Conservation (phyloP, 1,140 invertebrate species). For the Euwallacea fornicatus region DNA sequence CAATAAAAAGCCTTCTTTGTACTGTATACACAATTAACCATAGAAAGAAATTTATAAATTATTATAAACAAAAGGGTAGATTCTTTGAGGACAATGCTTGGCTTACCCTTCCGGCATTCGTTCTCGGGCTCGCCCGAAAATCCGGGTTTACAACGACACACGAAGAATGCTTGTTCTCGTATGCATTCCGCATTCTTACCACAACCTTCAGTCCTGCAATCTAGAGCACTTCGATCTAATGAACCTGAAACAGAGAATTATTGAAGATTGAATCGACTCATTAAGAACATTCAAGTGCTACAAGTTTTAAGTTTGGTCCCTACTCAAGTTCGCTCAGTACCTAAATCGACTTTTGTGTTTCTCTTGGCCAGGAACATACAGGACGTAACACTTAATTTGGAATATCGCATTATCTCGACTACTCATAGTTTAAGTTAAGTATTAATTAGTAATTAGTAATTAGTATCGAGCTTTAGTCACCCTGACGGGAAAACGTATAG, state of each 20-base stretch:
- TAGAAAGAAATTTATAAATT: neutral
- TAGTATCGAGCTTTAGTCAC: too few relatives aligned
- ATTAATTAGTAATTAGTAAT: too few relatives aligned
- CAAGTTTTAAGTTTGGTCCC: too few relatives aligned
- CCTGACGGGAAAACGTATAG: too few relatives aligned
- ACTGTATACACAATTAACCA: conserved; percentile 48
- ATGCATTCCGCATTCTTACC: conserved; percentile 81
- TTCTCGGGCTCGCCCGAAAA: conserved; percentile 72
- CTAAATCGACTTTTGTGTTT: too few relatives aligned
- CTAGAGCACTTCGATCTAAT: conserved; percentile 64
- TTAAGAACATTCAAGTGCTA: too few relatives aligned
- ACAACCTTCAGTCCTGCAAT: conserved; percentile 81
- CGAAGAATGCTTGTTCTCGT: conserved; percentile 74
- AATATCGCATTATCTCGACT: too few relatives aligned
- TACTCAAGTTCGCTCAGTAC: too few relatives aligned
- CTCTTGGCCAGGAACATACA: too few relatives aligned
- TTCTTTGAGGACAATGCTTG: conserved; percentile 2
- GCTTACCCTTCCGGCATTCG: conserved; percentile 79
- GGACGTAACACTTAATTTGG: too few relatives aligned
- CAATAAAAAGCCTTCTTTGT: conserved; percentile 40
- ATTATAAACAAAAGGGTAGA: neutral
- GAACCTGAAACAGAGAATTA: conserved; percentile 58
- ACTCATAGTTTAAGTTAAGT: too few relatives aligned
- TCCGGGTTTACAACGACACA: conserved; percentile 77
- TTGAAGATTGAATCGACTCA: too few relatives aligned